Evolutionary conservation across 2,797 vertebrate genomes (phyloP).

Genomic region (Manis crassicaudata): DNA sequence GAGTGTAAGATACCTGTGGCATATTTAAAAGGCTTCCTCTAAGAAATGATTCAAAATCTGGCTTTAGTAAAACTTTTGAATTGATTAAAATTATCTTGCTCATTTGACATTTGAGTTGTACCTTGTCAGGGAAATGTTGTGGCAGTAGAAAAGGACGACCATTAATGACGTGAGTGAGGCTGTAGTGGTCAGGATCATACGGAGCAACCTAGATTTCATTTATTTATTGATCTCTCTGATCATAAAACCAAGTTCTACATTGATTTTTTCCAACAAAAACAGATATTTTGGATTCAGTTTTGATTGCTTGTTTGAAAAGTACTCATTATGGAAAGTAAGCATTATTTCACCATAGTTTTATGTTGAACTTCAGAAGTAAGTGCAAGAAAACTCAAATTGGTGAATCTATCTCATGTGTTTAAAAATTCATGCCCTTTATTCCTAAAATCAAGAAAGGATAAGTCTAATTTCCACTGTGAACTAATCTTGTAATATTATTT

Average conservation of each 20-base stretch:
- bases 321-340: not conserved
- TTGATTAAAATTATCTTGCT: not conserved
- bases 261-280: not conserved
- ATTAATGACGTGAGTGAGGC: rapidly evolving
- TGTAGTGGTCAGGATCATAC: rapidly evolving
- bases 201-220: not conserved
- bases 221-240: not conserved
- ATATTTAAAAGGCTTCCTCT: not conserved
- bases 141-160: not conserved
- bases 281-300: not conserved
- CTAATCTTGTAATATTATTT: not conserved
- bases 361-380: constrained; percentile 43
- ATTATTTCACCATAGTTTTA: not conserved
- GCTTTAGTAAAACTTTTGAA: not conserved
- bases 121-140: not conserved
- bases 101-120: rapidly evolving
- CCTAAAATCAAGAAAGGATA: not conserved
- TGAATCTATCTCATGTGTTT: not conserved
- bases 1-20: not conserved
- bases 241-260: not conserved
- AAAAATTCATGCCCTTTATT: constrained; percentile 8
- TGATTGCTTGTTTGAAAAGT: not conserved
- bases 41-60: not conserved
- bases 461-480: not conserved
- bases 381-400: not conserved